phyloP scores from a whole-genome alignment of 2,113 vertebrate genomes.

The Heterotis niloticus region DNA sequence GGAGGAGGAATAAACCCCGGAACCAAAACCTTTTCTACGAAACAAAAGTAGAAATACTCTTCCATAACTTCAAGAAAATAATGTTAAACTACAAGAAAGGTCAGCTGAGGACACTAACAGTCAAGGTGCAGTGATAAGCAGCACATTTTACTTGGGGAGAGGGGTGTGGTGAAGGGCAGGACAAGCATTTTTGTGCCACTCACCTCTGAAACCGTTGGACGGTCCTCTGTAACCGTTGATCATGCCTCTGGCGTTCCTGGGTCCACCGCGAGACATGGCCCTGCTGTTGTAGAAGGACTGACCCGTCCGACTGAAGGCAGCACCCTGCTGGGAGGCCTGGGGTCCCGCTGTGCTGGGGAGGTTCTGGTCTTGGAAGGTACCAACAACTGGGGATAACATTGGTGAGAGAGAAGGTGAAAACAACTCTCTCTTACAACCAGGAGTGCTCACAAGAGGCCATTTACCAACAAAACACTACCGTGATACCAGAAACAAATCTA shows the following conservation, averaged over 20 bases:
- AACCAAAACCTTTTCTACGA: not conserved
- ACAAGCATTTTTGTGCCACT: not conserved
- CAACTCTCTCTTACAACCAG: too few species aligned
- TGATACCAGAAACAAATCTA: too few species aligned
- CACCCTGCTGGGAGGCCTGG: constrained; percentile 74
- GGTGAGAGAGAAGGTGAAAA: not conserved
- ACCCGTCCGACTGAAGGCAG: constrained; percentile 77
- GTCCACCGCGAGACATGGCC: constrained; percentile 84
- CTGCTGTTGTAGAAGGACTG: constrained; percentile 94
- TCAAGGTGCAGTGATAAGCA: too few species aligned
- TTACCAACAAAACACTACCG: too few species aligned
- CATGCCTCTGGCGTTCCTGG: constrained; percentile 83
- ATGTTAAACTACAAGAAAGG: not conserved
- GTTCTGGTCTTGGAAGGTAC: constrained; percentile 87
- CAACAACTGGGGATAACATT: constrained; percentile 69
- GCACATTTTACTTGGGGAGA: not conserved
- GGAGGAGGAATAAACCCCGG: not conserved
- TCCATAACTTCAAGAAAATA: not conserved
- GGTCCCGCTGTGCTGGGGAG: constrained; percentile 77
- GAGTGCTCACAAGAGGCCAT: too few species aligned
- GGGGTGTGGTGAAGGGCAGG: not conserved
- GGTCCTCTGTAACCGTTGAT: constrained; percentile 93
- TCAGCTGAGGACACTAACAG: too few species aligned
- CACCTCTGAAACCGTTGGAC: constrained; percentile 91
- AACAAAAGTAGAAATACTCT: not conserved